These are phyloP conservation scores for Melipona bicolor DNA, from an alignment of 2,888 invertebrate genomes.

Conservation along the genomic window DNA sequence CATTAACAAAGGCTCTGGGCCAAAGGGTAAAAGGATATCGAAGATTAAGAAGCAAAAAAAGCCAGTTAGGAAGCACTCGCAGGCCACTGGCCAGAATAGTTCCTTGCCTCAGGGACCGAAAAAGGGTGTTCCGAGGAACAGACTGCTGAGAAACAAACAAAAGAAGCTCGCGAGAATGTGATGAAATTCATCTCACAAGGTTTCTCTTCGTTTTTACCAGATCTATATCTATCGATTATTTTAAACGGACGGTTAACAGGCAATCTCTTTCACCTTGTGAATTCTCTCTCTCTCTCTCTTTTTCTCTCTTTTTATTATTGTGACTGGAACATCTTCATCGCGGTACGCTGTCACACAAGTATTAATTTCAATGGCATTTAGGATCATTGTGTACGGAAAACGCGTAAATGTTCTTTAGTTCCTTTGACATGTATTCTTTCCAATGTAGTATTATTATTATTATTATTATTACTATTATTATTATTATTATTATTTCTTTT, in stretches of 20 bases:
- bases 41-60: conserved; percentile 67
- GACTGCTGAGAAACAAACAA: conserved; percentile 72
- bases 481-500: not conserved
- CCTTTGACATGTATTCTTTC: conserved; percentile 17
- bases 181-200: conserved; percentile 12
- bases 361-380: conserved; percentile 36
- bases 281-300: conserved; percentile 10
- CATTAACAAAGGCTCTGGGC: conserved; percentile 53
- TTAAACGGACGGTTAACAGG: conserved; percentile 30
- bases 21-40: conserved; percentile 59
- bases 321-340: conserved; percentile 16
- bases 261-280: conserved; percentile 8
- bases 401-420: conserved; percentile 21
- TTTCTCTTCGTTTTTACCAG: conserved; percentile 20
- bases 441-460: not conserved
- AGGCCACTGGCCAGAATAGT: conserved; percentile 61
- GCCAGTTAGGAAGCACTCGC: conserved; percentile 64
- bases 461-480: not conserved
- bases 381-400: conserved; percentile 8
- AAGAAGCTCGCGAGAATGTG: conserved; percentile 57
- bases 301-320: conserved; percentile 10
- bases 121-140: conserved; percentile 66
- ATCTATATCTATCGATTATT: conserved; percentile 13
- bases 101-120: conserved; percentile 66
- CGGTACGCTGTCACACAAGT: not conserved